These are phyloP conservation scores for Sussaba pulchella DNA, from an alignment of 2,888 invertebrate genomes.

Conservation along the genomic window DNA sequence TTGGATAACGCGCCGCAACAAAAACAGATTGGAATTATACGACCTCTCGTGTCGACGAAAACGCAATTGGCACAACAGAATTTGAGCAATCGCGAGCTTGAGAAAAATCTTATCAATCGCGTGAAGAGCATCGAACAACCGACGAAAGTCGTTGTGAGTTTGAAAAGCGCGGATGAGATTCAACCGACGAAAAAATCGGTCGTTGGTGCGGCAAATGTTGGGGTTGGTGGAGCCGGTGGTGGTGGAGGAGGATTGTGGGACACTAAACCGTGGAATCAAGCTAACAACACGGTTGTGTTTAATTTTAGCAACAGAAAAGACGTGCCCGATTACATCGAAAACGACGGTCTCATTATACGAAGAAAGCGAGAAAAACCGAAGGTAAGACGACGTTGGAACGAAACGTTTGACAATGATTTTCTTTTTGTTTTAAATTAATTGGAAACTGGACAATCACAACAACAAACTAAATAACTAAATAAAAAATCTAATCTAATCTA, in stretches of 20 bases:
- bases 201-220: constrained; percentile 54
- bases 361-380: constrained; percentile 89
- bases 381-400: constrained; percentile 86
- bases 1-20: constrained; percentile 78
- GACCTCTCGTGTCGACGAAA: constrained; percentile 84
- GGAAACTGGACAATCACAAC: too few relatives aligned
- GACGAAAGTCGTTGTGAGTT: constrained; percentile 84
- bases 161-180: constrained; percentile 82
- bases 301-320: constrained; percentile 94
- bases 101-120: constrained; percentile 89
- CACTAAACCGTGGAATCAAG: constrained; percentile 85
- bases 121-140: constrained; percentile 87
- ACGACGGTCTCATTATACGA: constrained; percentile 92
- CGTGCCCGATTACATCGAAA: constrained; percentile 96
- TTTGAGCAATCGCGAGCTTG: constrained; percentile 88
- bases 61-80: constrained; percentile 81
- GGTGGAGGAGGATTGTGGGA: constrained; percentile 82
- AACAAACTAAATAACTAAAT: too few relatives aligned
- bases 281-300: constrained; percentile 92
- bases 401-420: constrained; percentile 27
- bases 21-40: constrained; percentile 86
- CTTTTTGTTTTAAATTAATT: constrained; percentile 69
- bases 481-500: too few relatives aligned
- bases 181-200: constrained; percentile 80
- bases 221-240: constrained; percentile 71